Percentiles rank a stretch among this genome's conserved stretches.
phyloP scores from a whole-genome alignment of 2,888 invertebrate species.

The Hypolimnas misippus region DNA sequence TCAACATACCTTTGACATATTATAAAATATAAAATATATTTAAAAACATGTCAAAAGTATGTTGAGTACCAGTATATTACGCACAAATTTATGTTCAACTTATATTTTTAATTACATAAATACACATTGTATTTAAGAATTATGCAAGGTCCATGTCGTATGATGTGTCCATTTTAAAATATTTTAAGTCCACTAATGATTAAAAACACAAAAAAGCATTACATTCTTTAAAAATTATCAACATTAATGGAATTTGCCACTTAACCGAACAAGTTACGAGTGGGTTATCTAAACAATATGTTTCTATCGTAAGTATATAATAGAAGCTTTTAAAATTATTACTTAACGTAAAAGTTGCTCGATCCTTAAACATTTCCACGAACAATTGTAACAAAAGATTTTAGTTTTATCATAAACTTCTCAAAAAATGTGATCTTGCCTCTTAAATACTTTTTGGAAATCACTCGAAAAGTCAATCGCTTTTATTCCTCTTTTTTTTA shows the following conservation, averaged over 20 bases:
- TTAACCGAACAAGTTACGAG: not conserved
- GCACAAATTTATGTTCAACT: no score
- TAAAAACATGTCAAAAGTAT: no score
- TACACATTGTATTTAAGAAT: no score
- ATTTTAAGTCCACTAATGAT: no score
- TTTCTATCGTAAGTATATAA: conserved; percentile 10
- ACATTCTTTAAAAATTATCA: not conserved
- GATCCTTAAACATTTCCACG: conserved; percentile 11
- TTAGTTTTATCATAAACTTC: not conserved
- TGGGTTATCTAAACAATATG: conserved; percentile 15
- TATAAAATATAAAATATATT: not conserved
- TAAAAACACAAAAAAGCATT: not conserved
- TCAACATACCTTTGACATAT: conserved; percentile 15
- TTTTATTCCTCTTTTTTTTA: not conserved
- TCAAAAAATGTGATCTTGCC: no score
- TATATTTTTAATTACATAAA: no score
- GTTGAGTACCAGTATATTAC: no score
- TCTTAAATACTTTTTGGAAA: not conserved
- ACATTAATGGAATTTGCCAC: not conserved
- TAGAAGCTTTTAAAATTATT: conserved; percentile 9
- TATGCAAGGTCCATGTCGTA: no score
- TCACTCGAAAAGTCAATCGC: not conserved
- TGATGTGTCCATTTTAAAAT: no score
- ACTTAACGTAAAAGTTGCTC: conserved; percentile 9
- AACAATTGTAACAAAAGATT: not conserved